Evolutionary conservation across 2,797 vertebrate species (phyloP).

Genomic region (Chanos chanos): DNA sequence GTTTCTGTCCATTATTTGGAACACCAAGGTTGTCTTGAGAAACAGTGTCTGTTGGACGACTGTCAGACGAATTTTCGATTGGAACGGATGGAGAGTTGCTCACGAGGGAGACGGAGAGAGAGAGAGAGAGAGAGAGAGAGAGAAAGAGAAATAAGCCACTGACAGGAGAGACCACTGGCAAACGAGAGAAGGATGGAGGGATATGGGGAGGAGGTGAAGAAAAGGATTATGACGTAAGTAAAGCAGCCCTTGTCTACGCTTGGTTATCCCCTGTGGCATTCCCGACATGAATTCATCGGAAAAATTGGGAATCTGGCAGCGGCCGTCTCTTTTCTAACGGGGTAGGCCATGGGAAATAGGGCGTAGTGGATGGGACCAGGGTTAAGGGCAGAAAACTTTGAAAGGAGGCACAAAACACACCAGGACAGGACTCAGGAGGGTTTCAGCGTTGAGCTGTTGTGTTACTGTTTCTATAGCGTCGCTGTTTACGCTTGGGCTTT

Average conservation of each 20-base stretch:
- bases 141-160: neutral
- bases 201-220: constrained; percentile 21
- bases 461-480: constrained; percentile 13
- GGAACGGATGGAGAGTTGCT: constrained; percentile 37
- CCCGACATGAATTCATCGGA: constrained; percentile 54
- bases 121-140: constrained; percentile 20
- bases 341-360: constrained; percentile 41
- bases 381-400: constrained; percentile 34
- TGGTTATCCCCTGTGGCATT: constrained; percentile 48
- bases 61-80: constrained; percentile 19
- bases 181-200: constrained; percentile 28
- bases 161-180: constrained; percentile 22
- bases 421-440: constrained; percentile 19
- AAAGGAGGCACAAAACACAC: constrained; percentile 38
- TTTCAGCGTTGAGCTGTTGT: constrained; percentile 24
- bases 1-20: too few species aligned
- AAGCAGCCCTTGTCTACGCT: constrained; percentile 42
- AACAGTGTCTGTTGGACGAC: too few species aligned
- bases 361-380: constrained; percentile 30
- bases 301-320: constrained; percentile 43
- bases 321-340: constrained; percentile 30
- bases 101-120: neutral
- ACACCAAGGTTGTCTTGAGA: constrained; percentile 20
- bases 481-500: too few species aligned
- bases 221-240: constrained; percentile 43